These are phyloP conservation scores for Psylliodes chrysocephalus DNA, from an alignment of 2,888 invertebrate species.

Conservation along the genomic window DNA sequence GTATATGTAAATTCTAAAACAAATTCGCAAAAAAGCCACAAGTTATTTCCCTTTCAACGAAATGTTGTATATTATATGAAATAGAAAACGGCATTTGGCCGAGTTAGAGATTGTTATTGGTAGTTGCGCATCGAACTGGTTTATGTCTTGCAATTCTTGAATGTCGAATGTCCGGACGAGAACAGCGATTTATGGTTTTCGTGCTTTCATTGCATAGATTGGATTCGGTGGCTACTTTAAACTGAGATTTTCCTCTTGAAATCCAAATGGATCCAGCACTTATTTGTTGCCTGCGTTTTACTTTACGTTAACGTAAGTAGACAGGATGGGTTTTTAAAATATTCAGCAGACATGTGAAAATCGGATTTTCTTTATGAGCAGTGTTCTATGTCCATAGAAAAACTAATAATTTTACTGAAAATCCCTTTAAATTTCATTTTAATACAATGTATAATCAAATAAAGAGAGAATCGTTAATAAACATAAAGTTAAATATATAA, in stretches of 20 bases:
- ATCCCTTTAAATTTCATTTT: too few species aligned
- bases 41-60: not conserved
- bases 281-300: too few species aligned
- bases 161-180: not conserved
- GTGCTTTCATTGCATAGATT: not conserved
- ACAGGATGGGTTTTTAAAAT: too few species aligned
- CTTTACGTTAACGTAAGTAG: too few species aligned
- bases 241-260: not conserved
- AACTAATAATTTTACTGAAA: too few species aligned
- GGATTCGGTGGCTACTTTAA: not conserved
- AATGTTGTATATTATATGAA: not conserved
- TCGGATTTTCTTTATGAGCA: too few species aligned
- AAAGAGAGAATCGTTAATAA: too few species aligned
- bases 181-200: not conserved
- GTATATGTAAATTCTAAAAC: too few species aligned
- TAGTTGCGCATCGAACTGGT: not conserved
- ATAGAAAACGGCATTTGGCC: not conserved
- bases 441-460: too few species aligned
- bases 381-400: too few species aligned
- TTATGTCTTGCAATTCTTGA: not conserved
- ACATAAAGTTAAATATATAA: too few species aligned
- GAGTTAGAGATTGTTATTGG: not conserved
- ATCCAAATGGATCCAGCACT: not conserved
- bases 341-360: too few species aligned
- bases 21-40: not conserved